Evolutionary conservation across 2,888 invertebrate species (phyloP).

Genomic region (Macropis europaea): DNA sequence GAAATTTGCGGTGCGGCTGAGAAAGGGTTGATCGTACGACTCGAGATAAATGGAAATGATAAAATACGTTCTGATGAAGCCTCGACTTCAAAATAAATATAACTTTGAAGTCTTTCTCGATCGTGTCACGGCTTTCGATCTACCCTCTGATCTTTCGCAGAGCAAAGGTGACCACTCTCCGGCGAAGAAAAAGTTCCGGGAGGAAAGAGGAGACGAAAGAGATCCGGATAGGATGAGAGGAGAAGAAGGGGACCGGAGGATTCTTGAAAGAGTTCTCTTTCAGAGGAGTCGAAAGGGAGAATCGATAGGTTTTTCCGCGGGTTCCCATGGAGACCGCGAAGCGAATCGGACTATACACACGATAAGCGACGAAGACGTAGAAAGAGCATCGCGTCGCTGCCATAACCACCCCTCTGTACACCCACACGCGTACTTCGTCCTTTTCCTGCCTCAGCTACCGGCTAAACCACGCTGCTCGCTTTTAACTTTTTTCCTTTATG

Average conservation of each 20-base stretch:
- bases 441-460: conserved; percentile 23
- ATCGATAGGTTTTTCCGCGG: conserved; percentile 80
- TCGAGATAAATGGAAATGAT: too few species aligned
- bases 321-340: conserved; percentile 79
- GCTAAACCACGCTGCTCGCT: conserved; percentile 30
- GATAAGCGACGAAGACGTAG: conserved; percentile 75
- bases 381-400: conserved; percentile 72
- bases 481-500: conserved; percentile 20
- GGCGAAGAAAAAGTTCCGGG: conserved; percentile 12
- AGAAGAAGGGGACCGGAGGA: conserved; percentile 63
- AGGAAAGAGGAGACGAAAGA: conserved; percentile 47
- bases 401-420: conserved; percentile 47
- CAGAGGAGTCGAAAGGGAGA: conserved; percentile 77
- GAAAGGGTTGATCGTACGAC: too few species aligned
- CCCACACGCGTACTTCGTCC: conserved; percentile 34
- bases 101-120: too few species aligned
- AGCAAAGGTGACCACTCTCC: neutral
- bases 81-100: too few species aligned
- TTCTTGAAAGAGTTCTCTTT: conserved; percentile 77
- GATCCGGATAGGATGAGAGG: conserved; percentile 59
- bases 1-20: too few species aligned
- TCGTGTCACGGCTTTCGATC: too few species aligned
- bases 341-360: conserved; percentile 75
- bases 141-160: too few species aligned
- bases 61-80: too few species aligned